Base-by-base conservation (phyloP, 1,140 invertebrate species). In the Nilaparvata lugens region DNA sequence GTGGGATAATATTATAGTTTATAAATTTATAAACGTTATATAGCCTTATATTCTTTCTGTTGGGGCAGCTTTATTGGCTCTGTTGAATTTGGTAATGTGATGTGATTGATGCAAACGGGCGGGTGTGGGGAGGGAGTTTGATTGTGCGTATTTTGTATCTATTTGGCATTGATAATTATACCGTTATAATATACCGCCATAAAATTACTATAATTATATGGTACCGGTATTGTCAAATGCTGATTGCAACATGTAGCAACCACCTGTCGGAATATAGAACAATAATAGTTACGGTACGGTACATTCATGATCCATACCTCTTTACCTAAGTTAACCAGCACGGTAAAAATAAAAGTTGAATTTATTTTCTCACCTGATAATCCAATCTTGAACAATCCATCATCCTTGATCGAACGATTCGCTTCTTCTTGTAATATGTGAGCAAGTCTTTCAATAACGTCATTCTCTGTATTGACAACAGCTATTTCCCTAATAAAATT, bases 331-430 rank as follows among this genome's bases (percentile, higher is more conserved):
- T 25, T 21, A 31, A 31, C 19, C 52, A 14, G 7, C 35, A 55
- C 23, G 24, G 13, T 35, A n/a, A 38, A 25, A 7, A 48, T 58
- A 38, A 52, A 57, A 56, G 31, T 51, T 52, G 54, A 55, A n/a
- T n/a, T 60, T n/a, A 23, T 16, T 16, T 59, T 56, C 58, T 72
- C 65, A 87, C 87, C 87, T 71, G 86, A 88, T 60, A 88, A 73
- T 24, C 86, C 87, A 66, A 90, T 74, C 67, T 78, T 80, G 71
- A 89, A 89, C 16, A 72, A 64, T 48, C 81, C 81, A 62, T 78
- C 72, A 56, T 66, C 70, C 40, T 74, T 61, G 28, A 85, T 80
- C 13, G 78, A 74, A 65, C 76, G 68, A 52, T 78, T 76, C 14
- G 83, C 77, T 64, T 73, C 74, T 19, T 72, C 67, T 69, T 80